Evolutionary conservation across 2,113 vertebrate genomes (phyloP).

Genomic region (Bostrychus sinensis): DNA sequence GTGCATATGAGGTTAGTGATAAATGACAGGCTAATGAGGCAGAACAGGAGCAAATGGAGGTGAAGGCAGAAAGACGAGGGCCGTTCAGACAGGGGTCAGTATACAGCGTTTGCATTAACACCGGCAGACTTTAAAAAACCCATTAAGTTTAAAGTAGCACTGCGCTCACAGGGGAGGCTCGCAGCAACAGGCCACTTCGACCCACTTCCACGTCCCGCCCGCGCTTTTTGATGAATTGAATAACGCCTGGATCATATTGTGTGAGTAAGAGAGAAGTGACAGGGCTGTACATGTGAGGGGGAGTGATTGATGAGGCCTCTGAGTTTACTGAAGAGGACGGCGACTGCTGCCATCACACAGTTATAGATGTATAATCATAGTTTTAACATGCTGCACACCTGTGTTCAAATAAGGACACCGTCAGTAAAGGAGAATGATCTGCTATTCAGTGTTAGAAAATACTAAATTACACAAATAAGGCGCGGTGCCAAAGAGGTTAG

Average conservation of each 20-base stretch:
- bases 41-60: constrained; percentile 43
- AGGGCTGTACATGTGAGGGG: constrained; percentile 31
- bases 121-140: constrained; percentile 39
- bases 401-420: too few species aligned
- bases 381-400: too few species aligned
- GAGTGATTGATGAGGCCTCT: constrained; percentile 56
- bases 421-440: too few species aligned
- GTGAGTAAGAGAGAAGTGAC: constrained; percentile 32
- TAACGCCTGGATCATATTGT: constrained; percentile 35
- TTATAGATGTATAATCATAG: neutral
- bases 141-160: constrained; percentile 33
- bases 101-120: constrained; percentile 29
- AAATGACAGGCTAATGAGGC: constrained; percentile 48
- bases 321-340: neutral
- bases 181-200: constrained; percentile 42
- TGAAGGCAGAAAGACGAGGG: constrained; percentile 10
- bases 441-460: too few species aligned
- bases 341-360: neutral
- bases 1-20: constrained; percentile 12
- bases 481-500: too few species aligned
- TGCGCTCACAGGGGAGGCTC: constrained; percentile 26
- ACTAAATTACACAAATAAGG: too few species aligned
- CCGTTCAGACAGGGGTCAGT: constrained; percentile 19
- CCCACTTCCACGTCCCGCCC: constrained; percentile 42
- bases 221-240: constrained; percentile 53